A percentile compares a stretch with the other conserved stretches of the same genome.
These are phyloP conservation scores for Halotydeus destructor DNA, from an alignment of 1,140 invertebrate genomes.

Conservation along the genomic window DNA sequence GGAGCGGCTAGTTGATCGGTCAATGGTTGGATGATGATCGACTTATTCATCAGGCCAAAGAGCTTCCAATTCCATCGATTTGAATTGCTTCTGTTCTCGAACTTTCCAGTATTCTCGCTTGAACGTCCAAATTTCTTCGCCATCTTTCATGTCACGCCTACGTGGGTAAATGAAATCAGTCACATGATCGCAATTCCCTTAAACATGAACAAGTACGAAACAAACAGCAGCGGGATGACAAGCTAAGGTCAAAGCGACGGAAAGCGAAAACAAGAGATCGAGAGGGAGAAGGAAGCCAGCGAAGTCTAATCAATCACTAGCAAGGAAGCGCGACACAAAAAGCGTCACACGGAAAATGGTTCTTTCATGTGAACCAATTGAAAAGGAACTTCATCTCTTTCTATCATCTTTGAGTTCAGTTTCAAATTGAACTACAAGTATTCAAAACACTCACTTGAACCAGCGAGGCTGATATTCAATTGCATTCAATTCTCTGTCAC, in stretches of 20 bases:
- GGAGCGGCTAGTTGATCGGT: too few relatives aligned
- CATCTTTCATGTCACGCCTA: slow-evolving; percentile 17
- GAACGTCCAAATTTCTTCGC: slow-evolving; percentile 38
- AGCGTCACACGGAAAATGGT: background rate
- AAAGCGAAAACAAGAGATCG: background rate
- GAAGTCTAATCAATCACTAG: background rate
- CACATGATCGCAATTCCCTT: background rate
- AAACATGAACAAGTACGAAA: too few relatives aligned
- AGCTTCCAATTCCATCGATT: slow-evolving; percentile 25
- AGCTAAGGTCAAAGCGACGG: background rate
- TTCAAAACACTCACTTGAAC: slow-evolving; percentile 34
- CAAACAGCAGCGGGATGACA: too few relatives aligned
- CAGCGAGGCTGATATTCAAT: slow-evolving; percentile 33
- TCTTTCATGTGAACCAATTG: background rate
- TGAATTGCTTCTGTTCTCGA: slow-evolving; percentile 33
- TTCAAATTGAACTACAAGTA: background rate
- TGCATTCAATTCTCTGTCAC: slow-evolving; percentile 33
- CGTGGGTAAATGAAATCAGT: slow-evolving; percentile 1
- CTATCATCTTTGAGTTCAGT: too few relatives aligned
- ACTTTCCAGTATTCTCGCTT: slow-evolving; percentile 33
- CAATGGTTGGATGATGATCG: too few relatives aligned
- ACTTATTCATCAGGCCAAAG: slow-evolving; percentile 8
- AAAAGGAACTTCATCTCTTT: background rate
- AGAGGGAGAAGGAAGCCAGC: background rate
- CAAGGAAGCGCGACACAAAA: background rate